Conservation (phyloP, 2,797 vertebrate genomes). For the Danio aesculapii region DNA sequence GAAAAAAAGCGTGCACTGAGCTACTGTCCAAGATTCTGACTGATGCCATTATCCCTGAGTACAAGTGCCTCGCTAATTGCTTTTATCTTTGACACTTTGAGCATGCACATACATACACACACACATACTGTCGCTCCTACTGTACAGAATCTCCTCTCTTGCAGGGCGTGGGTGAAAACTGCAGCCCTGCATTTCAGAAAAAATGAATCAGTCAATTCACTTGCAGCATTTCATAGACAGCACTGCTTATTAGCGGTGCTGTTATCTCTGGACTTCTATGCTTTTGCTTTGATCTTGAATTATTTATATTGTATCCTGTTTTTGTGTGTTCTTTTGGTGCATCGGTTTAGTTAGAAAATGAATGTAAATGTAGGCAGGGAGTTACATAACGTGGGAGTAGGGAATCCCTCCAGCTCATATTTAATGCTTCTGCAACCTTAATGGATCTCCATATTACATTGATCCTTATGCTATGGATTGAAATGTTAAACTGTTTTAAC, state of each 20-base stretch:
- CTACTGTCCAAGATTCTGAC: constrained; percentile 13
- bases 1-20: not conserved
- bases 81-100: constrained; percentile 28
- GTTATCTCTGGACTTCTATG: not conserved
- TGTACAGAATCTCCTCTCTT: not conserved
- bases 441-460: not conserved
- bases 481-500: not conserved
- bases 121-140: constrained; percentile 2
- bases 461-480: not conserved
- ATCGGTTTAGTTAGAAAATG: constrained; percentile 4
- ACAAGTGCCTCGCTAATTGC: constrained; percentile 42
- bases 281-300: constrained; percentile 11
- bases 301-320: not conserved
- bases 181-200: constrained; percentile 34
- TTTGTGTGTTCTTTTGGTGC: not conserved
- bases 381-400: constrained; percentile 20
- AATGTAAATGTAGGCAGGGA: constrained; percentile 18
- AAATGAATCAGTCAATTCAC: constrained; percentile 36
- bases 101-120: constrained; percentile 24
- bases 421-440: not conserved
- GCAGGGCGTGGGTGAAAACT: constrained; percentile 26
- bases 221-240: not conserved
- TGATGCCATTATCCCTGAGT: constrained; percentile 15
- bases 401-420: not conserved
- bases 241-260: not conserved